phyloP scores from a whole-genome alignment of 2,113 vertebrate genomes.

The Rhegmatorhina hoffmannsi region DNA sequence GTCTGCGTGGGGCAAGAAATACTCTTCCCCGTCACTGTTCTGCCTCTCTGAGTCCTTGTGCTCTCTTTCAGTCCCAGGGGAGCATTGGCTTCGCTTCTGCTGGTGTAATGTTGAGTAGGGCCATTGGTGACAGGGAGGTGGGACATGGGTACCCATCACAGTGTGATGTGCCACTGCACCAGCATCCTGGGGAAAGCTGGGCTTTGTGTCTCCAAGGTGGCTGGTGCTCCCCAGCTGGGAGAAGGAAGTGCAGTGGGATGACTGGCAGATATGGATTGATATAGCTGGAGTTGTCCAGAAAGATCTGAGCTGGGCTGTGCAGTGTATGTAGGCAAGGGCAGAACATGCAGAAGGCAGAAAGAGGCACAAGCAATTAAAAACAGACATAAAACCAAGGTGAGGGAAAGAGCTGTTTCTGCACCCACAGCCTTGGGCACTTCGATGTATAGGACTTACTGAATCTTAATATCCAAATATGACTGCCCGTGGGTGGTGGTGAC shows the following conservation, averaged over 20 bases:
- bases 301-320: neutral
- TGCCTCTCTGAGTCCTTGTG: neutral
- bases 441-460: neutral
- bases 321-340: neutral
- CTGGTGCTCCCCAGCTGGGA: neutral
- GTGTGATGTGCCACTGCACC: neutral
- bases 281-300: accelerated
- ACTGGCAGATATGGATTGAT: neutral
- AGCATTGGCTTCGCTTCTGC: accelerated
- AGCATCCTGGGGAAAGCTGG: neutral
- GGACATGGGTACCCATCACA: neutral
- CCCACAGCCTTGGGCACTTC: accelerated
- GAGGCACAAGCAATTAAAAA: neutral
- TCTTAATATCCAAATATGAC: neutral
- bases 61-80: neutral
- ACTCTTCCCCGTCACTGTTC: neutral
- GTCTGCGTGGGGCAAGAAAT: neutral
- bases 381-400: neutral
- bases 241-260: neutral
- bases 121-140: accelerated
- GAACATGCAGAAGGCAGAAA: neutral
- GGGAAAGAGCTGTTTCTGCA: neutral
- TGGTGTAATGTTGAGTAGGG: neutral
- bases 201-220: accelerated
- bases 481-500: accelerated